A percentile compares a stretch with the other conserved stretches of the same genome.
Conservation (phyloP, 1,140 invertebrate species). For the Elymnias hypermnestra region DNA sequence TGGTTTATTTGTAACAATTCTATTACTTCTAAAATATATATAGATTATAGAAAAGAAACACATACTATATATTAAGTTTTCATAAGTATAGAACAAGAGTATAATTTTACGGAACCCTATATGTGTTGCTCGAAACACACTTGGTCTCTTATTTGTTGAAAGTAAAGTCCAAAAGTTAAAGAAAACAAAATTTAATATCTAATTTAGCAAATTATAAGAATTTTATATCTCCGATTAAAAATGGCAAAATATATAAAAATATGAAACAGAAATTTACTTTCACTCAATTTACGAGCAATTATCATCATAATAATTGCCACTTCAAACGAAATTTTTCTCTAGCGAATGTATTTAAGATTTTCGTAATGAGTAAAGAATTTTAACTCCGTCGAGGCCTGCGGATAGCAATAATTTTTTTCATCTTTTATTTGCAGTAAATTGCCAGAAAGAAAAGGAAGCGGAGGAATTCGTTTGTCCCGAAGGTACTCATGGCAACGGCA, state of each 20-base stretch:
- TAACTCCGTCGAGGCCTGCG: neutral
- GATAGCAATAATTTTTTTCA: slow-evolving; percentile 6
- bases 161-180: too few species aligned
- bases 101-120: too few species aligned
- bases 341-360: neutral
- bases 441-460: slow-evolving; percentile 62
- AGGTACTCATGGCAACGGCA: slow-evolving; percentile 85
- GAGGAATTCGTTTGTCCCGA: slow-evolving; percentile 61
- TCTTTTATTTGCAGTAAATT: slow-evolving; percentile 45
- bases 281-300: neutral
- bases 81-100: too few species aligned
- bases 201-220: too few species aligned
- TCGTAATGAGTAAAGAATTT: slow-evolving; percentile 4
- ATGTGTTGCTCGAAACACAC: too few species aligned
- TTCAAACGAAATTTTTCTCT: neutral
- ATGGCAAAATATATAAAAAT: neutral
- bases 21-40: too few species aligned
- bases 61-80: too few species aligned
- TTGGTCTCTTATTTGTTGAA: too few species aligned
- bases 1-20: too few species aligned
- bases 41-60: too few species aligned
- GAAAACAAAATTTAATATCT: too few species aligned
- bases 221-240: too few species aligned
- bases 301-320: neutral
- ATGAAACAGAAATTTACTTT: neutral